phyloP scores from a whole-genome alignment of 2,888 invertebrate species.

The Ceraclea dissimilis region DNA sequence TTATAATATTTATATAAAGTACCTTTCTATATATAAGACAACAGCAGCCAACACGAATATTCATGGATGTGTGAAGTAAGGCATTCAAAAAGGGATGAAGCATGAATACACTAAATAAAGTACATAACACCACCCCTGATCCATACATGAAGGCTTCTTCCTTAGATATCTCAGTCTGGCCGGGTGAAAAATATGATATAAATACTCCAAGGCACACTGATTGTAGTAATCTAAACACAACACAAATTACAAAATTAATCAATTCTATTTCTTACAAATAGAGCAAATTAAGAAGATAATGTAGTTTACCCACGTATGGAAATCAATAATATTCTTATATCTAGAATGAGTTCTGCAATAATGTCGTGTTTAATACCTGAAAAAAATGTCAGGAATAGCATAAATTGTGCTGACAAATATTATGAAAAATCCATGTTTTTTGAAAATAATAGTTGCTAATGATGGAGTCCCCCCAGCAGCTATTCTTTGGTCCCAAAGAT shows the following conservation, averaged over 20 bases:
- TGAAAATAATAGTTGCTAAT: neutral
- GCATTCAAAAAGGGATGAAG: constrained; percentile 58
- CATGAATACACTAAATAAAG: constrained; percentile 37
- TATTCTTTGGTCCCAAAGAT: constrained; percentile 38
- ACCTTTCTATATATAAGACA: constrained; percentile 71
- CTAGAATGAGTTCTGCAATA: no score
- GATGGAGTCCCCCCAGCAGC: constrained; percentile 22
- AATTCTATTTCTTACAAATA: no score
- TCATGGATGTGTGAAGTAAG: constrained; percentile 60
- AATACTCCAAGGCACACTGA: constrained; percentile 58
- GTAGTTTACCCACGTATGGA: no score
- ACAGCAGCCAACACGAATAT: constrained; percentile 59
- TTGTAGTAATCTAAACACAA: constrained; percentile 47
- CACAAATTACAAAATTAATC: no score
- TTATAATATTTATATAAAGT: constrained; percentile 13
- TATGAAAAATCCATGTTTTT: neutral
- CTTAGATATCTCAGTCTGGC: constrained; percentile 37
- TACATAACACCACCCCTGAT: constrained; percentile 50
- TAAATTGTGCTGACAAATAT: neutral
- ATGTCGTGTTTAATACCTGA: neutral
- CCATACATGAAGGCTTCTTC: constrained; percentile 61
- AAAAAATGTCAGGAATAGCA: neutral
- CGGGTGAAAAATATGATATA: constrained; percentile 57
- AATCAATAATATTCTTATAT: no score
- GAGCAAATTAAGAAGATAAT: no score